Conservation (phyloP, 2,113 vertebrate species). For the Perca fluviatilis region DNA sequence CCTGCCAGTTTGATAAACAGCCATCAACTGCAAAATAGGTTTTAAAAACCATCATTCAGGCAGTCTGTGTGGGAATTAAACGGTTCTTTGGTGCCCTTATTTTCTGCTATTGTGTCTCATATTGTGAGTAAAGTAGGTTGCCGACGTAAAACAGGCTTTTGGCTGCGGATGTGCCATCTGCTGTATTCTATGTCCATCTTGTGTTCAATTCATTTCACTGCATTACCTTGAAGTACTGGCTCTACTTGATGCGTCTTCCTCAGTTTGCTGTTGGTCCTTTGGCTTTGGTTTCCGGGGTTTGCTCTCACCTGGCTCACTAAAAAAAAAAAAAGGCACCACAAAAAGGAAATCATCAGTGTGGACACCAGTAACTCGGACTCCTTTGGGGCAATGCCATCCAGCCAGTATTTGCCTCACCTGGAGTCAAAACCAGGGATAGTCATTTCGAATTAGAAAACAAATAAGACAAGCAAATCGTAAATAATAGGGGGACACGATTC, state of each 20-base stretch:
- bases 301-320: constrained; percentile 90
- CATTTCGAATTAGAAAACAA: neutral
- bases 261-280: constrained; percentile 79
- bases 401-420: neutral
- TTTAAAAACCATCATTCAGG: neutral
- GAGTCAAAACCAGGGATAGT: neutral
- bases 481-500: too few relatives aligned
- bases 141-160: neutral
- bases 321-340: constrained; percentile 11
- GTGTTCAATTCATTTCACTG: neutral
- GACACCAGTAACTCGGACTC: neutral
- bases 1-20: neutral
- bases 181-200: neutral
- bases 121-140: neutral
- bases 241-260: constrained; percentile 77
- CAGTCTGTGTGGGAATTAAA: neutral
- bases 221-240: constrained; percentile 80
- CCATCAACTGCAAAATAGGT: neutral
- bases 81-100: neutral
- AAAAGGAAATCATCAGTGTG: neutral
- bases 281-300: constrained; percentile 85
- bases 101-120: neutral
- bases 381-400: neutral
- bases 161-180: neutral
- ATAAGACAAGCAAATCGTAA: neutral